Evolutionary conservation across 2,113 vertebrate species (phyloP).

Genomic region (Solea senegalensis): DNA sequence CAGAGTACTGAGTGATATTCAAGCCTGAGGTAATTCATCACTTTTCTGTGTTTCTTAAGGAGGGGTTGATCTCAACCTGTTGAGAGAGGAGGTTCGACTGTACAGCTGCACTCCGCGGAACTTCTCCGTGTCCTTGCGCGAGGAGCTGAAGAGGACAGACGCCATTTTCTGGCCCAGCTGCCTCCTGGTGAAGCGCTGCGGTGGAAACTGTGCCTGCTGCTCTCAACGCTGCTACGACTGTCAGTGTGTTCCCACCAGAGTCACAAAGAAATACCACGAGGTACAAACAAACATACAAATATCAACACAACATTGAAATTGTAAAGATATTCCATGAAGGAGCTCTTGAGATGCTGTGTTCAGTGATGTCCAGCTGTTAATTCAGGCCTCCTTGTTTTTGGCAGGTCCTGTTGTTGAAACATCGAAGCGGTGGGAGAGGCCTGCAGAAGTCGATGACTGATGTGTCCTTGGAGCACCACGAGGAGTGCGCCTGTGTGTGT

Average conservation of each 20-base stretch:
- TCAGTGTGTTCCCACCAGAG: slow-evolving; percentile 89
- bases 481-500: slow-evolving; percentile 94
- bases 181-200: slow-evolving; percentile 95
- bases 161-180: slow-evolving; percentile 98
- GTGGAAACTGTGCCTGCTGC: slow-evolving; percentile 97
- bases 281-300: slow-evolving; percentile 74
- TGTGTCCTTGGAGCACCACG: slow-evolving; percentile 94
- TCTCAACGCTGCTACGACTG: slow-evolving; percentile 91
- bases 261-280: slow-evolving; percentile 95
- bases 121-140: slow-evolving; percentile 92
- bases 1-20: background rate
- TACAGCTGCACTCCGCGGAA: slow-evolving; percentile 98
- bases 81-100: slow-evolving; percentile 91
- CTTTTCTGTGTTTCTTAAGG: slow-evolving; percentile 69
- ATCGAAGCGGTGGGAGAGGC: slow-evolving; percentile 85
- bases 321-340: too few species aligned
- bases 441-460: slow-evolving; percentile 94
- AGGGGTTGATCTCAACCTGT: slow-evolving; percentile 91
- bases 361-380: background rate
- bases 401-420: slow-evolving; percentile 94
- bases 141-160: slow-evolving; percentile 94
- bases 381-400: background rate
- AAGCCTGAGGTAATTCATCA: background rate
- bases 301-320: background rate
- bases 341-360: too few species aligned